Evolutionary conservation across 2,797 vertebrate species (phyloP), one percentile per base, ranked within the genome.

Genomic region (Xenentodon cancila): DNA sequence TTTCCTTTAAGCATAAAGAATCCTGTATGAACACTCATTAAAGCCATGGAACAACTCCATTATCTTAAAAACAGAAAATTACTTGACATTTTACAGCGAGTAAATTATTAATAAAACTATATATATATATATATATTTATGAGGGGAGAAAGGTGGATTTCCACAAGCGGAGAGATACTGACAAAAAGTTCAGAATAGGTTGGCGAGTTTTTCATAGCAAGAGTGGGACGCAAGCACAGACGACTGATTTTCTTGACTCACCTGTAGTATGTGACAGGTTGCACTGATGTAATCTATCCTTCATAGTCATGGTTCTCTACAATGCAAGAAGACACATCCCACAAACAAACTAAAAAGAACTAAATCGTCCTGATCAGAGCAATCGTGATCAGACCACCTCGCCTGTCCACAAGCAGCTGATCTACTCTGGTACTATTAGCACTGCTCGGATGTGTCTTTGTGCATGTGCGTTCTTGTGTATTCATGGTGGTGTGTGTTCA

Each of bases 361-460:
- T 59, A 20, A 63, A 64, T 21, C 1, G 66, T 71, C 22, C 57
- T 48, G 53, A 72, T 64, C 65, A 76, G 55, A 75, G 66, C 65
- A 60, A 73, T 64, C 49, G 48, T 67, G 66, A 81, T 70, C 75
- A 73, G 58, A 49, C 51, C 54, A 55, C 71, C 57, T 64, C 81
- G 73, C 77, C 25, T 27, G 73, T 68, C 75, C 68, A 68, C 68
- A 20, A 47, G 55, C 59, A 51, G 75, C 70, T 77, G 73, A 52
- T 79, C 82, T 68, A 43, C 84, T 77, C 65, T 56, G 68, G 34
- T 64, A 66, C 74, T 65, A 53, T 60, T 75, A 79, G 68, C 73
- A 67, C 56, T 77, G 66, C 68, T 78, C 79, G 73, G 81, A 71
- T 77, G 76, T 84, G 66, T 75, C 43, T 67, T 69, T 59, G 50